A percentile compares a stretch with the other conserved stretches of the same genome.
Conservation (phyloP, 2,888 invertebrate species). For the Phyllotreta cruciferae region DNA sequence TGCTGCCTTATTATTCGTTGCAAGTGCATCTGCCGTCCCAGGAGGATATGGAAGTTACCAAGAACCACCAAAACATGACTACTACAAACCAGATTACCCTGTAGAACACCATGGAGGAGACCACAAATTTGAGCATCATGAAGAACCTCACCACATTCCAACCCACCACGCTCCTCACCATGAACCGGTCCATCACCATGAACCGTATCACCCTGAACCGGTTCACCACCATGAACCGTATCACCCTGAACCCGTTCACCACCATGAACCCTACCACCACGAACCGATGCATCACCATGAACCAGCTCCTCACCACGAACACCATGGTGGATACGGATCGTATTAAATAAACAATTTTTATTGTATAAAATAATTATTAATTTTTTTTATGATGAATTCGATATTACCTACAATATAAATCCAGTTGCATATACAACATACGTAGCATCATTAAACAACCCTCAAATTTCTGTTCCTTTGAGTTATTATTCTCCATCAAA, state of each 20-base stretch:
- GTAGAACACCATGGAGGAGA: neutral
- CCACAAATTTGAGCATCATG: neutral
- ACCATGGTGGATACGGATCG: neutral
- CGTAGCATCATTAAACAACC: too few relatives aligned
- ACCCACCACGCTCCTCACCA: neutral
- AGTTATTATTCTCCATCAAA: conserved; percentile 32
- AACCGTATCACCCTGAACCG: too few relatives aligned
- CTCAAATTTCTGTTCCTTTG: too few relatives aligned
- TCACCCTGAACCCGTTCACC: too few relatives aligned
- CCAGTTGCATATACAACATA: too few relatives aligned
- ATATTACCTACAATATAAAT: neutral
- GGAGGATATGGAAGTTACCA: conserved; percentile 13
- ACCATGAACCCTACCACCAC: neutral
- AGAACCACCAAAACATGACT: too few relatives aligned
- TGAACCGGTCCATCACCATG: too few relatives aligned
- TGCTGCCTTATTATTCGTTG: conserved; percentile 7
- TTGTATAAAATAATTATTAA: too few relatives aligned
- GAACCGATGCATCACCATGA: too few relatives aligned
- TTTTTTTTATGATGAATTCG: neutral
- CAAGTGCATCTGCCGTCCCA: conserved; percentile 10
- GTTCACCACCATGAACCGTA: too few relatives aligned
- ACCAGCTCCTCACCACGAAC: neutral
- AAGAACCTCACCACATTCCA: neutral
- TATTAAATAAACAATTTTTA: too few relatives aligned
- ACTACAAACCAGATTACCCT: neutral